phyloP scores from a whole-genome alignment of 2,888 invertebrate genomes.

The Odontocerum albicorne region DNA sequence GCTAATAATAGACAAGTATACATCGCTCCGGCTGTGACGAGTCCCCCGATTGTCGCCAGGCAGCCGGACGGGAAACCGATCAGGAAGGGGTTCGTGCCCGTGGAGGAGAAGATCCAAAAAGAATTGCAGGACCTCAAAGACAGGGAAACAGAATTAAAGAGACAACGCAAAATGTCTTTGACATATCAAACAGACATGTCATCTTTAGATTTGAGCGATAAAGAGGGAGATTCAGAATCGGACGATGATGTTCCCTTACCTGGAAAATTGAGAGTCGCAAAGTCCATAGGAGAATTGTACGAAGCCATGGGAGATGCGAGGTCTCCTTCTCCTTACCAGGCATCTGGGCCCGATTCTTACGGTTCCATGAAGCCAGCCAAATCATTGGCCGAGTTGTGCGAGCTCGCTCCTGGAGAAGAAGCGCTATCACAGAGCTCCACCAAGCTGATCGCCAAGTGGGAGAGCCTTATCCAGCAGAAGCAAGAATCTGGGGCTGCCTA shows the following conservation, averaged over 20 bases:
- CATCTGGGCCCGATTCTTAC: constrained; percentile 51
- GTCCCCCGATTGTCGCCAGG: constrained; percentile 54
- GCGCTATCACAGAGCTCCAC: constrained; percentile 68
- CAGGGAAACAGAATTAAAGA: constrained; percentile 78
- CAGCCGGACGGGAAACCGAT: constrained; percentile 65
- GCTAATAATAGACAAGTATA: constrained; percentile 42
- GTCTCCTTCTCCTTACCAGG: constrained; percentile 54
- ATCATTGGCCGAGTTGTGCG: constrained; percentile 69
- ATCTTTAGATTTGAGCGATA: constrained; percentile 59
- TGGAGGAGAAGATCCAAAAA: constrained; percentile 85
- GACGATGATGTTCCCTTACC: constrained; percentile 63
- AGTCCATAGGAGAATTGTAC: constrained; percentile 69
- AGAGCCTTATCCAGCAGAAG: constrained; percentile 71
- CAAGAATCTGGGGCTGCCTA: constrained; percentile 59
- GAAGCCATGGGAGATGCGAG: constrained; percentile 57
- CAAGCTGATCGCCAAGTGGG: constrained; percentile 78
- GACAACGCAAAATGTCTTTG: constrained; percentile 62
- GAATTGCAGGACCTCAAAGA: constrained; percentile 84
- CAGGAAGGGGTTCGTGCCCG: constrained; percentile 78
- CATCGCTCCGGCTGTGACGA: constrained; percentile 41
- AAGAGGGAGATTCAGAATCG: constrained; percentile 58
- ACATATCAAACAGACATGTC: constrained; percentile 64
- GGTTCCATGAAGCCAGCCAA: constrained; percentile 65
- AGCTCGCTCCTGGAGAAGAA: constrained; percentile 64
- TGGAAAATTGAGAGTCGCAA: constrained; percentile 64